Conservation (phyloP, 2,888 invertebrate genomes). For the Folsomia manolachei region DNA sequence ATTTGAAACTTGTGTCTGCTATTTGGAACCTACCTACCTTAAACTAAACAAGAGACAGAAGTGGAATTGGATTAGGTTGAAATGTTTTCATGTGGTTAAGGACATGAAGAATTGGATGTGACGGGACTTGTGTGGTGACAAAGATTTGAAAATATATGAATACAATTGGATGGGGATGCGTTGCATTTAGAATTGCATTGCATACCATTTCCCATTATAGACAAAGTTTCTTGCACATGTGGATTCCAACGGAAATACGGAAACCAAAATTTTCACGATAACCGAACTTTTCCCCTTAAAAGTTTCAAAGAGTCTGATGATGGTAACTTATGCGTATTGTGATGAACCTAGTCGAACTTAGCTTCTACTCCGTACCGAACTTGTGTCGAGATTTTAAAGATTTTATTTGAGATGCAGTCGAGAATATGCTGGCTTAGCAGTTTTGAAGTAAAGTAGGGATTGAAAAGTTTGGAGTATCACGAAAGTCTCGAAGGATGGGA, state of each 20-base stretch:
- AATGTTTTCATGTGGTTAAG: not conserved
- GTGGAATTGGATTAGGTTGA: not conserved
- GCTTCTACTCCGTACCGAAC: too few relatives aligned
- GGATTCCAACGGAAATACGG: too few relatives aligned
- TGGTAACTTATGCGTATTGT: conserved; percentile 12
- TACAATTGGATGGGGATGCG: too few relatives aligned
- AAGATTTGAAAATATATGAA: not conserved
- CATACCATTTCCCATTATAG: not conserved
- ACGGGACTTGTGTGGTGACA: not conserved
- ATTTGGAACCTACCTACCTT: too few relatives aligned
- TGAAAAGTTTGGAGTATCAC: not conserved
- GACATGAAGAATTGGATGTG: conserved; percentile 8
- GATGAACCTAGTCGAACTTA: conserved; percentile 15
- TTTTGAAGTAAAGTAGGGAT: not conserved
- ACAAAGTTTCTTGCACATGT: conserved; percentile 10
- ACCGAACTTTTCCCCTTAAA: conserved; percentile 14
- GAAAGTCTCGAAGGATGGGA: conserved; percentile 8
- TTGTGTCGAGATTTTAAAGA: too few relatives aligned
- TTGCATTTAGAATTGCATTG: not conserved
- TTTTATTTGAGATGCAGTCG: too few relatives aligned
- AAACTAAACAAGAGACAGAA: too few relatives aligned
- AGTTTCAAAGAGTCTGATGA: not conserved
- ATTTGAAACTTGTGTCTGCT: not conserved
- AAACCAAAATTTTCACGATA: conserved; percentile 5
- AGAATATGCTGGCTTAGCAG: too few relatives aligned